These are phyloP conservation scores for Drosophila truncata DNA, from an alignment of 1,140 invertebrate genomes.

Conservation along the genomic window DNA sequence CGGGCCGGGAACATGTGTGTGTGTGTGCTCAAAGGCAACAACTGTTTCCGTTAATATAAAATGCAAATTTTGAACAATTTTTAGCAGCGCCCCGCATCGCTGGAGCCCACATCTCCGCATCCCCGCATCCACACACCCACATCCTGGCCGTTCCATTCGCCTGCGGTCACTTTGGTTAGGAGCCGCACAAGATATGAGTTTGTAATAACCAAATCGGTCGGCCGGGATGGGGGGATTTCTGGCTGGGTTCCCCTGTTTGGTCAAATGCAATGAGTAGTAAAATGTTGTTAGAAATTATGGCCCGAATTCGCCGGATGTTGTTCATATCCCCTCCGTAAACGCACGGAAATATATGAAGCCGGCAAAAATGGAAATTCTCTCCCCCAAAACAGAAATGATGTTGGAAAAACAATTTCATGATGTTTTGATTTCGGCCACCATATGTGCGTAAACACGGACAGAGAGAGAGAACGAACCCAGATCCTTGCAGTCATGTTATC, in stretches of 20 bases:
- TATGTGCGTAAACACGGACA: constrained; percentile 68
- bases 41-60: constrained; percentile 84
- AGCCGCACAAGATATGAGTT: constrained; percentile 76
- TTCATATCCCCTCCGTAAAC: constrained; percentile 81
- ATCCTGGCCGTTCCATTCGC: constrained; percentile 19
- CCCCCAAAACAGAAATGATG: constrained; percentile 70
- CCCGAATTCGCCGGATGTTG: constrained; percentile 76
- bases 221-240: constrained; percentile 8
- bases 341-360: constrained; percentile 71
- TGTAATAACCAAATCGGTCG: constrained; percentile 78
- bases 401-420: constrained; percentile 82
- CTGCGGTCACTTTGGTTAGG: constrained; percentile 76
- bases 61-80: constrained; percentile 81
- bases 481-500: constrained; percentile 30
- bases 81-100: constrained; percentile 59
- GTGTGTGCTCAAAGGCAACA: constrained; percentile 80
- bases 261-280: constrained; percentile 83
- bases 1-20: constrained; percentile 45
- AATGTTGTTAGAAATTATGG: constrained; percentile 81
- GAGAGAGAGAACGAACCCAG: not conserved
- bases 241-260: constrained; percentile 50
- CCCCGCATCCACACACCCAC: not conserved
- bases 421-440: constrained; percentile 77
- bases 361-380: constrained; percentile 62
- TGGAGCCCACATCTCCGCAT: constrained; percentile 7